Conservation (phyloP, 2,113 vertebrate species). For the Xenotilapia caudafasciata region DNA sequence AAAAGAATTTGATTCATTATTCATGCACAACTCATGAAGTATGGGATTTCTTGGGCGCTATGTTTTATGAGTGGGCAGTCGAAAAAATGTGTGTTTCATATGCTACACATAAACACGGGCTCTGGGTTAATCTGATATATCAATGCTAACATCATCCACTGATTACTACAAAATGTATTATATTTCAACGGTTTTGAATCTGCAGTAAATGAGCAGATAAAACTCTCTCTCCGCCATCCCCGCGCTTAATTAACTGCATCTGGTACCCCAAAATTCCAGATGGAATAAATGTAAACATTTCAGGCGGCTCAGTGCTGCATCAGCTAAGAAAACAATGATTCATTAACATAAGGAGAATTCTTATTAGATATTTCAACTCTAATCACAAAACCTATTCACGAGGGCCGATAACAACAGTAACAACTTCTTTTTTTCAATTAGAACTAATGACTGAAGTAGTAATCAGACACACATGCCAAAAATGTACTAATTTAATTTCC, state of each 20-base stretch:
- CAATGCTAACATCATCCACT: not conserved
- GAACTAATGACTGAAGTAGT: not conserved
- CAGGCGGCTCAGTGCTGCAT: not conserved
- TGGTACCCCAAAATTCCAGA: not conserved
- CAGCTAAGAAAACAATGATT: not conserved
- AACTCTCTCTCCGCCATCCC: not conserved
- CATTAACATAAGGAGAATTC: not conserved
- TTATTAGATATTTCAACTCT: not conserved
- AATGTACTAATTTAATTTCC: not conserved
- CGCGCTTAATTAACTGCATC: not conserved
- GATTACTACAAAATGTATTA: not conserved
- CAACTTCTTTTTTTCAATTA: not conserved
- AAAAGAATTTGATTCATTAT: not conserved
- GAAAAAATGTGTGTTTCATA: not conserved
- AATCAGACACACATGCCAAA: not conserved
- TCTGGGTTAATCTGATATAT: not conserved
- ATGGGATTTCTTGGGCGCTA: accelerated
- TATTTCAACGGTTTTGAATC: not conserved
- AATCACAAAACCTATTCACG: not conserved
- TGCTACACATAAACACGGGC: not conserved
- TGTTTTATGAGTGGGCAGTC: not conserved
- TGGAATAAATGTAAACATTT: not conserved
- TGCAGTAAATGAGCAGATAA: not conserved
- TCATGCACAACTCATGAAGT: not conserved
- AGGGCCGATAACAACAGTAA: not conserved